Base-by-base conservation (phyloP, 2,797 vertebrate species). In the Triplophysa yarkandensis region DNA sequence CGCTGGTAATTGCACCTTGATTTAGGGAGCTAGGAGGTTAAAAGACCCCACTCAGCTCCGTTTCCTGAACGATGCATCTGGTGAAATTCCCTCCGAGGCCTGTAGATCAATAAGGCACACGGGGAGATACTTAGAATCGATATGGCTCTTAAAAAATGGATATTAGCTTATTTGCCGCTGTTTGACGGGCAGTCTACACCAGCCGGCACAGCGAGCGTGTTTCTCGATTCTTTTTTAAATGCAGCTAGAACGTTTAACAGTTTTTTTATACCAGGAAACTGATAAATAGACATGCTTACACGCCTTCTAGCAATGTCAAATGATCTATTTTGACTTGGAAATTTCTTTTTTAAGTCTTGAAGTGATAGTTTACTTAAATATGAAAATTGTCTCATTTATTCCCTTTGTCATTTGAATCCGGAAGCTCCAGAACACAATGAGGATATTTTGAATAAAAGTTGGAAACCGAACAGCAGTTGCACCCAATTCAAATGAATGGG, bases 161-260 rank as follows among this genome's bases (percentile, higher is more conserved):
- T 92, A 93, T 92, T 88, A 91, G 89, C 87, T 92, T 92, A 91
- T 93, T 93, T 92, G 90, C 88, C 85, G 87, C 86, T 55, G 82
- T 88, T 91, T 93, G 91, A 92, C 91, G 69, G 92, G 90, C 90
- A 91, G 89, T 91, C 89, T 87, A 81, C 7, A 58, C 64, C 71
- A 28, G 52, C 66, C 25, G 58, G 60, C 32, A 62, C 68, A 54
- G 39, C 6, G 19, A 71, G 60, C 36, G 2, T 27, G 27, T 25
- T 65, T 52, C 19, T 27, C 44, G n/a, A 62, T 28, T 58, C 60
- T 30, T 32, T 58, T 32, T 58, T 58, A 19, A 69, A 28, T 11
- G 17, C 19, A 48, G 48, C 36, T 8, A n/a, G 36, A 62, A 27
- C 30, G 1, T 30, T 58, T 57, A 58, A 36, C 39, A 23, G 34